Evolutionary conservation across 2,113 vertebrate species (phyloP).

Genomic region (Xenopus borealis): DNA sequence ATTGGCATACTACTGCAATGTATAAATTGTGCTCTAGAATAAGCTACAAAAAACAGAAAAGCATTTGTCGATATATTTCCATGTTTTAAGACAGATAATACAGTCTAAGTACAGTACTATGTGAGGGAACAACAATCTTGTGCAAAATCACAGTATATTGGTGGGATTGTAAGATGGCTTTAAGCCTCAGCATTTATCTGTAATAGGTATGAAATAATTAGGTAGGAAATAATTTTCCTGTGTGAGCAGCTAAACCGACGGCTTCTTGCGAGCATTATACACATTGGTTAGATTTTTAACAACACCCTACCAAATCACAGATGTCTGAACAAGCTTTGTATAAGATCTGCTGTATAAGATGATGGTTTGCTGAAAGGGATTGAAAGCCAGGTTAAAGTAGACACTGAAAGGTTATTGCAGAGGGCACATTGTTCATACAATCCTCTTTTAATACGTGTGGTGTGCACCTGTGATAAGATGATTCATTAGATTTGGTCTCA

Average conservation of each 20-base stretch:
- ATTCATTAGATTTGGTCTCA: conserved; percentile 93
- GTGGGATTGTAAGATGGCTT: neutral
- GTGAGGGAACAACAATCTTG: too few species aligned
- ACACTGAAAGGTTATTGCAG: conserved; percentile 82
- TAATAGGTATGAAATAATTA: neutral
- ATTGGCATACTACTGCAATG: too few species aligned
- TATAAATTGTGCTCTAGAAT: too few species aligned
- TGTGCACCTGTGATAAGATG: conserved; percentile 97
- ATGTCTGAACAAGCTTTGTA: conserved; percentile 69
- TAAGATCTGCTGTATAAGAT: conserved; percentile 73
- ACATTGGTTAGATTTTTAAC: conserved; percentile 63
- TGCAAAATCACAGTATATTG: neutral
- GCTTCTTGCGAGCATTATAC: conserved; percentile 64
- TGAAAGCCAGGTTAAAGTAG: conserved; percentile 85
- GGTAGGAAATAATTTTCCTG: conserved; percentile 50
- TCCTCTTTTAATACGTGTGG: conserved; percentile 91
- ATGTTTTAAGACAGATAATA: too few species aligned
- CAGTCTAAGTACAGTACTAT: too few species aligned
- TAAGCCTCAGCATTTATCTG: neutral
- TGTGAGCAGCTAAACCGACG: conserved; percentile 52
- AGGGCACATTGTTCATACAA: conserved; percentile 84
- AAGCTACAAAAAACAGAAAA: too few species aligned
- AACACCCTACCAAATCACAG: conserved; percentile 65
- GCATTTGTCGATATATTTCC: too few species aligned
- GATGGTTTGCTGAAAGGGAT: conserved; percentile 76